Percentiles rank a stretch among this genome's conserved stretches.
These are phyloP conservation scores for Cariama cristata DNA, from an alignment of 2,113 vertebrate species.

Conservation along the genomic window DNA sequence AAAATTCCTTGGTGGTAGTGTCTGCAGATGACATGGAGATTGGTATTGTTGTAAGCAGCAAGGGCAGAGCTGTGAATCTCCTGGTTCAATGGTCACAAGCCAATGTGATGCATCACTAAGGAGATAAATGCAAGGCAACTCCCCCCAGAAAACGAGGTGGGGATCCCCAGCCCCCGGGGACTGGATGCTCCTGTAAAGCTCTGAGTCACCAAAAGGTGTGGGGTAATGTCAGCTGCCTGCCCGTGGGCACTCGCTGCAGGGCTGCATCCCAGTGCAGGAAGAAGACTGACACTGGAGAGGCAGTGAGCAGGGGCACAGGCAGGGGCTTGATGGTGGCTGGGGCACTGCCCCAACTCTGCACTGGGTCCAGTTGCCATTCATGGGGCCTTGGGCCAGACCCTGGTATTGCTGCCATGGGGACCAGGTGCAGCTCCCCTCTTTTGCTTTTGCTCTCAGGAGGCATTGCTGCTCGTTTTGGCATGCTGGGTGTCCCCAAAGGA, in stretches of 20 bases:
- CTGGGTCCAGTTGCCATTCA: neutral
- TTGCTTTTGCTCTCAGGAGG: neutral
- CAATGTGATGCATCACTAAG: accelerated
- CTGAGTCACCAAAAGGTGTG: neutral
- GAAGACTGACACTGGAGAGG: neutral
- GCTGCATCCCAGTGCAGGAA: neutral
- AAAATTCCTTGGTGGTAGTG: neutral
- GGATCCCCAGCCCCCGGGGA: neutral
- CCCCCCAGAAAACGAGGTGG: accelerated
- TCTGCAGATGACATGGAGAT: neutral
- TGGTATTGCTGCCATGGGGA: neutral
- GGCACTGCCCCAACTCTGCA: neutral
- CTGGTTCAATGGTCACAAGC: neutral
- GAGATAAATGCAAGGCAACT: neutral
- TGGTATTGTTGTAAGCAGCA: neutral
- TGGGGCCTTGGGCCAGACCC: neutral
- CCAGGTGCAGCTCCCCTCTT: neutral
- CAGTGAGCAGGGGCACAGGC: neutral
- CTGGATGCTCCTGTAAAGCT: accelerated
- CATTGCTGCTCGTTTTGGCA: neutral
- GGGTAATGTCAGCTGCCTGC: neutral
- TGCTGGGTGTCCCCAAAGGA: neutral
- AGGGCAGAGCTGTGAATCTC: neutral
- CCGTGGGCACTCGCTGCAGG: neutral
- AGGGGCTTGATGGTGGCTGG: neutral